Conservation (phyloP, 2,113 vertebrate genomes). For the Clarias macrocephalus region DNA sequence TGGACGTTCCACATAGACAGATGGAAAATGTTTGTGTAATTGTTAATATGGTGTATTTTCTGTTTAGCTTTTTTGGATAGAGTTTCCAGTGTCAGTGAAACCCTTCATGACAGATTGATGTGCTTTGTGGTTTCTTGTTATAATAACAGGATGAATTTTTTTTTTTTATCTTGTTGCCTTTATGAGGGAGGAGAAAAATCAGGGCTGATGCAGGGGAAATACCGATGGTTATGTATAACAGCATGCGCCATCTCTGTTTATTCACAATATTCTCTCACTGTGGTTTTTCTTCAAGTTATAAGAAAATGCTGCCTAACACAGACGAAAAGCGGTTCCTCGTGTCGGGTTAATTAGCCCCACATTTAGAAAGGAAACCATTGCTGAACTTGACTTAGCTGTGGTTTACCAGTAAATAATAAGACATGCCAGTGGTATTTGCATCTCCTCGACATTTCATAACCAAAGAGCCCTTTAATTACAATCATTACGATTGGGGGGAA, state of each 20-base stretch:
- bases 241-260: background rate
- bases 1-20: background rate
- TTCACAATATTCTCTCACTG: background rate
- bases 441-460: slow-evolving; percentile 39
- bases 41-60: background rate
- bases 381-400: background rate
- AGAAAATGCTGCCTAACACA: background rate
- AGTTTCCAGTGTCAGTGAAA: background rate
- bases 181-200: too few species aligned
- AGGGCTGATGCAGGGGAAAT: background rate
- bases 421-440: background rate
- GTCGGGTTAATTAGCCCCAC: background rate
- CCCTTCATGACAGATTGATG: background rate
- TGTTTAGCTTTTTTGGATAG: background rate
- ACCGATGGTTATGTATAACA: background rate
- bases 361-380: background rate
- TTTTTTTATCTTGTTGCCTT: background rate
- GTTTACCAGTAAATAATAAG: background rate
- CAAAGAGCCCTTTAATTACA: background rate
- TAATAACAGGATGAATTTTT: too few species aligned
- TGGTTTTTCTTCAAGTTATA: background rate
- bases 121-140: background rate
- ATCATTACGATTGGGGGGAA: background rate
- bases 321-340: background rate
- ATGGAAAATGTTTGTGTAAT: background rate